Percentiles rank a stretch among this genome's conserved stretches.
Conservation (phyloP, 2,797 vertebrate species). For the Enteromius unitaeniatus region DNA sequence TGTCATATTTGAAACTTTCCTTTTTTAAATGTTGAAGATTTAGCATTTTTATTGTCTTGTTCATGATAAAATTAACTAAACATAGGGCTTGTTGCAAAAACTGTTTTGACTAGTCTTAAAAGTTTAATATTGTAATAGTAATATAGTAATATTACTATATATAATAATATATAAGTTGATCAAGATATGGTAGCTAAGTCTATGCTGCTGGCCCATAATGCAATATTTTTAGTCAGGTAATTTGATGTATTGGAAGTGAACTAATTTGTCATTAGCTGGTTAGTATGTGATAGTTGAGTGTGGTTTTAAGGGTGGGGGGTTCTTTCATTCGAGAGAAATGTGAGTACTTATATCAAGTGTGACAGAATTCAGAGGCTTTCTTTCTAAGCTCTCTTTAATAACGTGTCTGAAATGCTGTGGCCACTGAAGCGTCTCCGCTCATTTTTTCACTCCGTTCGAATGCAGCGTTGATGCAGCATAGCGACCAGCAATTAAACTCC, state of each 20-base stretch:
- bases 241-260: slow-evolving; percentile 20
- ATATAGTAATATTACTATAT: too few species aligned
- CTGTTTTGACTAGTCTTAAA: too few species aligned
- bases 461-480: slow-evolving; percentile 24
- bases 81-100: too few species aligned
- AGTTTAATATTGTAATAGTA: too few species aligned
- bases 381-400: slow-evolving; percentile 26
- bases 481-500: slow-evolving; percentile 56
- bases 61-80: too few species aligned
- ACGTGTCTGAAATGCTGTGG: slow-evolving; percentile 13
- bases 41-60: too few species aligned
- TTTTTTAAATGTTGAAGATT: neutral
- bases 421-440: slow-evolving; percentile 5
- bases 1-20: neutral
- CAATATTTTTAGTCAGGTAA: neutral
- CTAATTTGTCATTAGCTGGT: slow-evolving; percentile 35
- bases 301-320: neutral
- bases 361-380: neutral
- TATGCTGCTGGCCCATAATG: too few species aligned
- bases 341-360: neutral
- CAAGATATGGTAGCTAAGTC: too few species aligned
- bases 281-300: neutral
- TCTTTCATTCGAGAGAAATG: slow-evolving; percentile 7
- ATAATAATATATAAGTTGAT: too few species aligned
- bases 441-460: slow-evolving; percentile 7